Evolutionary conservation across 2,797 vertebrate species (phyloP).

Genomic region (Calcarius lapponicus): DNA sequence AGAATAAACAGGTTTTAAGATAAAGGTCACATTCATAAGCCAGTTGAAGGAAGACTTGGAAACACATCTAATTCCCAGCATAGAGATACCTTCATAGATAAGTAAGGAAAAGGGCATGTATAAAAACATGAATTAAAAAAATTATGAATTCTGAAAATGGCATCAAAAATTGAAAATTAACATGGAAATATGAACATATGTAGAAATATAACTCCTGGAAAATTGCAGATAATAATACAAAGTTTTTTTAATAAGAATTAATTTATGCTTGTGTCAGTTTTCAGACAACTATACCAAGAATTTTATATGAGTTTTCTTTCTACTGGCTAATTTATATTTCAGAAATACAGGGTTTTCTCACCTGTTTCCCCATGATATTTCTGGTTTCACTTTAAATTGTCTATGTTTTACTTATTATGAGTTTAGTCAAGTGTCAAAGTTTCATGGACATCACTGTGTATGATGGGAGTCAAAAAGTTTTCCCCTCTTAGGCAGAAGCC

Average conservation of each 20-base stretch:
- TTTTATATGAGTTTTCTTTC: constrained; percentile 15
- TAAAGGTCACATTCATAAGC: constrained; percentile 43
- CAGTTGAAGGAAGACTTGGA: constrained; percentile 7
- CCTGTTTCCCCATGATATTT: constrained; percentile 32
- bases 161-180: not conserved
- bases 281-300: not conserved
- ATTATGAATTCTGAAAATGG: not conserved
- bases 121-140: not conserved
- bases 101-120: not conserved
- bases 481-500: not conserved
- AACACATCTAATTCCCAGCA: not conserved
- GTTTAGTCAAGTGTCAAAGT: not conserved
- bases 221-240: not conserved
- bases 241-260: not conserved
- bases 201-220: not conserved
- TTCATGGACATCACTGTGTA: not conserved
- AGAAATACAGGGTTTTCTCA: constrained; percentile 28
- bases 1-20: constrained; percentile 28
- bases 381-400: not conserved
- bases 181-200: not conserved
- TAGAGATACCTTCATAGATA: not conserved
- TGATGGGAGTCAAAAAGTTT: not conserved
- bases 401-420: not conserved
- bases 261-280: not conserved
- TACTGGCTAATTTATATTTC: constrained; percentile 12